phyloP scores from a whole-genome alignment of 2,113 vertebrate species.

The Garra rufa region DNA sequence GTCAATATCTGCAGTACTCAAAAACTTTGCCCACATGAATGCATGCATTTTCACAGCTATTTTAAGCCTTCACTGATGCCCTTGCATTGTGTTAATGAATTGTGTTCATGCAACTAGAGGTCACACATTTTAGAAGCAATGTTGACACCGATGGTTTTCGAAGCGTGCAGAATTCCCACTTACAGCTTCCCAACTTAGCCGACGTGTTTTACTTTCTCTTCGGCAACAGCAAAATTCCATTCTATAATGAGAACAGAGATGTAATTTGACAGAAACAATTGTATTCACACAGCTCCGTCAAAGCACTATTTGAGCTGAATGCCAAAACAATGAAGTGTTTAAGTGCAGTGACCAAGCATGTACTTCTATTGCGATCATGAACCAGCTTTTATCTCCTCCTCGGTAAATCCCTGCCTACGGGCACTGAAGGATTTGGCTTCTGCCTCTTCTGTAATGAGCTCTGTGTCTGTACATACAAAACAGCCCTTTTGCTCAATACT shows the following conservation, averaged over 20 bases:
- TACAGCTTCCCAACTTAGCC: conserved; percentile 18
- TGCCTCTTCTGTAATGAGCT: conserved; percentile 49
- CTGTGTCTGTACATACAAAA: conserved; percentile 49
- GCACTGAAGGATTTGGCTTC: conserved; percentile 47
- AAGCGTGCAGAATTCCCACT: conserved; percentile 2
- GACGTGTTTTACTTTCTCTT: conserved; percentile 6
- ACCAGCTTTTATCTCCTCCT: conserved; percentile 48
- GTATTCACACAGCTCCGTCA: background rate
- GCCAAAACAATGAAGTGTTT: conserved; percentile 48
- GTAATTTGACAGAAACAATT: conserved; percentile 42
- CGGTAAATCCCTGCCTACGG: conserved; percentile 51
- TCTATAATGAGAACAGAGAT: conserved; percentile 18
- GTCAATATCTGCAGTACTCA: background rate
- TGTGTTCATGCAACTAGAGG: background rate
- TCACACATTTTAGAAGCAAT: conserved; percentile 30
- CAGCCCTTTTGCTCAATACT: conserved; percentile 36
- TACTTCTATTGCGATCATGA: conserved; percentile 49
- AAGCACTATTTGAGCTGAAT: conserved; percentile 26
- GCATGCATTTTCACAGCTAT: background rate
- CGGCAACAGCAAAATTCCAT: conserved; percentile 6
- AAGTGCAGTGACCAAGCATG: conserved; percentile 45
- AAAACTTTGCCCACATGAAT: conserved; percentile 6
- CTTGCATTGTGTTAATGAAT: background rate
- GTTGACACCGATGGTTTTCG: conserved; percentile 8
- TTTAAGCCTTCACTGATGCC: background rate